Evolutionary conservation across 2,797 vertebrate genomes (phyloP).

Genomic region (Chaunax sp.): DNA sequence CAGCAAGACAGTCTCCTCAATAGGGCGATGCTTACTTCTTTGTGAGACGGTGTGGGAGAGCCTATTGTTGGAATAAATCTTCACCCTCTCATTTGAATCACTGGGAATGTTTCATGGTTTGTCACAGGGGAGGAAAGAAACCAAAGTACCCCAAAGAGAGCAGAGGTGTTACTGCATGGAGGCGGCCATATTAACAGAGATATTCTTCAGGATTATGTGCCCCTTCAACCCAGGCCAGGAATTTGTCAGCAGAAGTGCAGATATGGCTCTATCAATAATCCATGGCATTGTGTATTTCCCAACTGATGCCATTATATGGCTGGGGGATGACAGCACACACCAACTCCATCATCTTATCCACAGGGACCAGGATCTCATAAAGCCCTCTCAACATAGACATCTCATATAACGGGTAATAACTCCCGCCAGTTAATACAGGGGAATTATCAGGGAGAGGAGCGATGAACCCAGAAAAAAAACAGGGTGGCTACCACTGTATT

Average conservation of each 20-base stretch:
- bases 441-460: constrained; percentile 85
- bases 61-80: constrained; percentile 74
- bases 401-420: constrained; percentile 93
- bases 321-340: constrained; percentile 89
- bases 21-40: constrained; percentile 34
- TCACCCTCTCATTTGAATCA: constrained; percentile 69
- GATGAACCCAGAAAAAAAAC: constrained; percentile 79
- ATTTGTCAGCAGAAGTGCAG: constrained; percentile 92
- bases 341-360: constrained; percentile 91
- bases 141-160: constrained; percentile 71
- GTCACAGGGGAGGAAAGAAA: constrained; percentile 72
- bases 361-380: constrained; percentile 95
- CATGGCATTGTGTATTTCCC: constrained; percentile 93
- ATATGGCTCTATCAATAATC: constrained; percentile 96
- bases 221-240: constrained; percentile 86
- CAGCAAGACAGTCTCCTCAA: constrained; percentile 32
- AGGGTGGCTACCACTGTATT: constrained; percentile 52
- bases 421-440: constrained; percentile 86
- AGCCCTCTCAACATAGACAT: constrained; percentile 91
- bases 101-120: constrained; percentile 69
- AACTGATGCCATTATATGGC: constrained; percentile 89
- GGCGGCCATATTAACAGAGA: constrained; percentile 83
- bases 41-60: constrained; percentile 66
- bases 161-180: constrained; percentile 67
- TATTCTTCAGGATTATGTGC: constrained; percentile 90